These are phyloP conservation scores for Sebastes matsubarae DNA, from an alignment of 2,797 vertebrate species.

Conservation along the genomic window DNA sequence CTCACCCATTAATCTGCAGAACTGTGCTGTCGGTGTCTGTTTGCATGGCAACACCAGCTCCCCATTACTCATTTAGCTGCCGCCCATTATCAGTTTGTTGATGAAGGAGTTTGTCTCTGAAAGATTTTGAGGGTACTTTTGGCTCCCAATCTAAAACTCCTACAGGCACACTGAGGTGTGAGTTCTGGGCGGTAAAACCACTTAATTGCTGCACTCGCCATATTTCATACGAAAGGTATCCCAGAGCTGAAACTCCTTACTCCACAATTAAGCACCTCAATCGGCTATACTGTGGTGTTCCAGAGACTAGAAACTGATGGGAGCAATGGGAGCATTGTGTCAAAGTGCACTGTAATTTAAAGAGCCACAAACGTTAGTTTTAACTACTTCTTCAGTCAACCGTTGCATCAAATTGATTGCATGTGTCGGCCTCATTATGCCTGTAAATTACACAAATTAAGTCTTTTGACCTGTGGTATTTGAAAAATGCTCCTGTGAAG, in stretches of 20 bases:
- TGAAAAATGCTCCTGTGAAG: conserved; percentile 29
- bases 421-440: conserved; percentile 6
- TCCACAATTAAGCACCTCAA: conserved; percentile 36
- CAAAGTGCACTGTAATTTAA: conserved; percentile 39
- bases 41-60: conserved; percentile 72
- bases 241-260: conserved; percentile 18
- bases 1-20: conserved; percentile 76
- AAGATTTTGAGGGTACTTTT: conserved; percentile 68
- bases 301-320: conserved; percentile 1
- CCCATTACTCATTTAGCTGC: conserved; percentile 74
- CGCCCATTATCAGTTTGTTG: conserved; percentile 71
- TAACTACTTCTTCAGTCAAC: conserved; percentile 37
- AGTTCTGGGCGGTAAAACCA: conserved; percentile 40
- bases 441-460: conserved; percentile 35
- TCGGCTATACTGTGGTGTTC: conserved; percentile 13
- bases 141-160: conserved; percentile 50
- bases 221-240: conserved; percentile 48
- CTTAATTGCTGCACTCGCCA: conserved; percentile 58
- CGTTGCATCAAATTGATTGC: conserved; percentile 20
- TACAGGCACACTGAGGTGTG: conserved; percentile 49
- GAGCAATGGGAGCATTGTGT: conserved; percentile 28
- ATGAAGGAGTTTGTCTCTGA: conserved; percentile 67
- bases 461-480: conserved; percentile 48
- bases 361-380: conserved; percentile 44
- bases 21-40: conserved; percentile 67